A percentile compares a stretch with the other conserved stretches of the same genome.
Evolutionary conservation across 2,113 vertebrate genomes (phyloP).

Genomic region (Pelvicachromis taeniatus): DNA sequence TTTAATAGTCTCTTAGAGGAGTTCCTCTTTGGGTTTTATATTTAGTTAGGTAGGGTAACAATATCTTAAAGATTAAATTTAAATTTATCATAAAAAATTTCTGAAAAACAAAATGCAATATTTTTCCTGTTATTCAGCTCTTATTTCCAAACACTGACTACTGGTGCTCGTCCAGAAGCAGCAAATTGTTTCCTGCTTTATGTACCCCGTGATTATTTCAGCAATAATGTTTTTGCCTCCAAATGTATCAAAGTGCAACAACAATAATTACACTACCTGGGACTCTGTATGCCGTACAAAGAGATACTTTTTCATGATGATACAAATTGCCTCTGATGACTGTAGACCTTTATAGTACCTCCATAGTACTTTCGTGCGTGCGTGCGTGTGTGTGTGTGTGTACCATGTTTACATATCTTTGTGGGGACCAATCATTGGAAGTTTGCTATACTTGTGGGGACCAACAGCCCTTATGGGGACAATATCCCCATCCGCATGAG

Average conservation of each 20-base stretch:
- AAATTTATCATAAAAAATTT: neutral
- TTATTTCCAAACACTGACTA: neutral
- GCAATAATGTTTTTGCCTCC: neutral
- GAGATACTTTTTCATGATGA: neutral
- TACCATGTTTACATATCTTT: neutral
- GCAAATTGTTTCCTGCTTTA: neutral
- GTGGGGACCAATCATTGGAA: too few species aligned
- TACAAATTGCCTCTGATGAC: neutral
- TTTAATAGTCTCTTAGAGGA: neutral
- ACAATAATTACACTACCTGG: neutral
- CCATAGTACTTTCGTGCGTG: too few species aligned
- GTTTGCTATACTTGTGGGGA: too few species aligned
- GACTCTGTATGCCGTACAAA: neutral
- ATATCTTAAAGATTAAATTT: neutral
- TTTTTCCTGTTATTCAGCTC: neutral
- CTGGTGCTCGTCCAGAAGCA: neutral
- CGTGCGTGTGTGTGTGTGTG: neutral
- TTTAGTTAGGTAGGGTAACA: neutral
- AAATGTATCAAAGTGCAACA: neutral
- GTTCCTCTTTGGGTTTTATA: neutral
- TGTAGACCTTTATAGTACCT: constrained; percentile 12
- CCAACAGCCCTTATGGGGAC: too few species aligned
- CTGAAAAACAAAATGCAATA: neutral
- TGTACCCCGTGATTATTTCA: neutral
- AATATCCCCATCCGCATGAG: too few species aligned